Evolutionary conservation across 2,797 vertebrate genomes (phyloP).

Genomic region (Helarctos malayanus): DNA sequence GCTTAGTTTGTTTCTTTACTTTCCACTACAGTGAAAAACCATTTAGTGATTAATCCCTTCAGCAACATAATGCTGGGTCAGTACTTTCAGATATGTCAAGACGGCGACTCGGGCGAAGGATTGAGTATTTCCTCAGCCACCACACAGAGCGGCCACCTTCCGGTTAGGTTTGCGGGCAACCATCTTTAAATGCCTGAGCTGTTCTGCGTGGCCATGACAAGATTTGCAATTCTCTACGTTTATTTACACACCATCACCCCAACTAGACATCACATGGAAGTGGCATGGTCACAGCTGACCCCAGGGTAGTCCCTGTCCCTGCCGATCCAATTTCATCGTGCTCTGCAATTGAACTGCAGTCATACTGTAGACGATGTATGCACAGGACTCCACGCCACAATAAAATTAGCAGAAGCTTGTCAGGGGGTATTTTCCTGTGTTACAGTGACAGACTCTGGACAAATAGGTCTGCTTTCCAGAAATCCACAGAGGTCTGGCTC

Average conservation of each 20-base stretch:
- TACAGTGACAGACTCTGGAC: conserved; percentile 87
- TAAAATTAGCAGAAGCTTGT: conserved; percentile 91
- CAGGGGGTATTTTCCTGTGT: conserved; percentile 89
- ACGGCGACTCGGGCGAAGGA: conserved; percentile 85
- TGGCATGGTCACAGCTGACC: conserved; percentile 93
- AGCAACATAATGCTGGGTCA: conserved; percentile 91
- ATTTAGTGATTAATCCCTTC: conserved; percentile 91
- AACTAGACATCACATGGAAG: conserved; percentile 94
- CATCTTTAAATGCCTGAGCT: conserved; percentile 96
- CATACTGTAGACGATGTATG: conserved; percentile 87
- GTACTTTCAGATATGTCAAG: conserved; percentile 91
- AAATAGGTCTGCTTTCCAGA: conserved; percentile 85
- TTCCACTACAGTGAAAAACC: conserved; percentile 88
- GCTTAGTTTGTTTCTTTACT: conserved; percentile 86
- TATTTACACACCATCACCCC: conserved; percentile 98
- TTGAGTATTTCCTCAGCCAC: conserved; percentile 88
- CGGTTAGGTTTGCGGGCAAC: conserved; percentile 95
- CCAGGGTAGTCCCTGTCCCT: conserved; percentile 95
- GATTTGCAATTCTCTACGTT: conserved; percentile 95
- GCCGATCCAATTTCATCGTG: conserved; percentile 93
- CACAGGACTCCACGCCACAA: conserved; percentile 88
- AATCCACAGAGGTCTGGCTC: conserved; percentile 79
- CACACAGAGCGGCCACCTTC: conserved; percentile 91
- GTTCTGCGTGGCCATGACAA: conserved; percentile 92
- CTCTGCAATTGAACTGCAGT: conserved; percentile 90